Evolutionary conservation across 2,797 vertebrate species (phyloP), one percentile per base, ranked within the genome.

Genomic region (Dipus sagitta): DNA sequence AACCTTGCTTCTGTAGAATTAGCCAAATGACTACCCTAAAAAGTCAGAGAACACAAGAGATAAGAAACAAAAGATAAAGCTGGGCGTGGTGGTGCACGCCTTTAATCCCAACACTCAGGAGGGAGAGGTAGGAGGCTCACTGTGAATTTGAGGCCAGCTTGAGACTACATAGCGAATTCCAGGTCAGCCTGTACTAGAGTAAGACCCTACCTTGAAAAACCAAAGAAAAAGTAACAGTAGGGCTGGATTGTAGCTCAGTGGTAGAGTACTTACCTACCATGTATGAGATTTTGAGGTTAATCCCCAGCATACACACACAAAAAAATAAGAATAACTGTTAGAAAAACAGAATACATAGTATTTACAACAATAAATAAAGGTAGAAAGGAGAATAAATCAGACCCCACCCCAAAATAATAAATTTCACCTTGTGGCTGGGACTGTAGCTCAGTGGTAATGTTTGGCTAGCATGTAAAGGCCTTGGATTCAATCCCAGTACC

Each of bases 301-400:
- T 24, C n/a, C 28, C 26, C 5, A 30, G 58, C 24, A 18, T 13
- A 20, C 52, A 54, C 0, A 14, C 24, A 14, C 24, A 3, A 3
- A 42, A 26, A 15, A 8, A 28, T 5, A n/a, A 34, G 28, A 80
- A 14, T 70, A 34, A 79, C 11, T 6, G 18, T n/a, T 68, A 88
- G 84, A 54, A 95, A 88, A 91, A 67, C 62, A 62, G 70, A 86
- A 47, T n/a, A 64, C 47, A n/a, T 64, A 58, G 17, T 42, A 77
- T 92, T 34, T 47, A 70, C 86, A 70, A 52, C 34, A 74, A 38
- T 79, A 65, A 93, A 54, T 83, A 78, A 75, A 64, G 23, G 5
- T 26, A 12, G 58, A 80, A 86, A 82, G 17, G 26, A 92, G n/a
- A 96, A 47, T 68, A 88, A 86, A 87, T 70, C 21, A 86, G 83